Percentiles rank a stretch among this genome's conserved stretches.
phyloP scores from a whole-genome alignment of 2,888 invertebrate genomes.

The Iselma pallidipennis region DNA sequence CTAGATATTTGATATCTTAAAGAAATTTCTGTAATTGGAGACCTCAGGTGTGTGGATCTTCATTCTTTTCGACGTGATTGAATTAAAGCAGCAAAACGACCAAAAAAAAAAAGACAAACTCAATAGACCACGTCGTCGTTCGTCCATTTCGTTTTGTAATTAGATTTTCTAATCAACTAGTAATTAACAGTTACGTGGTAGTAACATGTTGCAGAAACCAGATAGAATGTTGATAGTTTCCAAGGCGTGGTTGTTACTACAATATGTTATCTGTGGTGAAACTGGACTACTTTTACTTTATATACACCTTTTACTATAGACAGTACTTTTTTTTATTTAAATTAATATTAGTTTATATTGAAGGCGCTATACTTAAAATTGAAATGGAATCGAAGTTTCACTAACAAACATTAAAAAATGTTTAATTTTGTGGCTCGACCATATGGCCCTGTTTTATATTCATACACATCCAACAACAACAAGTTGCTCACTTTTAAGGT shows the following conservation, averaged over 20 bases:
- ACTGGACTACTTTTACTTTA: conserved; percentile 33
- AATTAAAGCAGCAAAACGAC: neutral
- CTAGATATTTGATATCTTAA: neutral
- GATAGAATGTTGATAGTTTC: conserved; percentile 24
- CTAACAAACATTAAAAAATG: neutral
- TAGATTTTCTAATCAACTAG: neutral
- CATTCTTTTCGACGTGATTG: neutral
- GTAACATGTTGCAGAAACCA: conserved; percentile 16
- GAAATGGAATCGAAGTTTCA: neutral
- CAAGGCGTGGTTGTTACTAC: conserved; percentile 25
- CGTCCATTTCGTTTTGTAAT: too few species aligned
- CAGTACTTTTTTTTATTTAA: neutral
- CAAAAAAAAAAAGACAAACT: neutral
- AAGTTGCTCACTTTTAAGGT: neutral
- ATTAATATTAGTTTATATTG: neutral
- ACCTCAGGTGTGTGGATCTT: conserved; percentile 1
- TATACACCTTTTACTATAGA: conserved; percentile 9
- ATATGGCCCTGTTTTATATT: neutral
- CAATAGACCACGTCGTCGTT: neutral
- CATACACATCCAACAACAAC: neutral
- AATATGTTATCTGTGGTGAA: conserved; percentile 24
- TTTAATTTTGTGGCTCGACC: neutral
- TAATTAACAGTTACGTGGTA: conserved; percentile 3
- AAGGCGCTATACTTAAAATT: neutral
- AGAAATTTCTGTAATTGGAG: neutral